Conservation (phyloP, 2,113 vertebrate genomes). For the Rynchops niger region DNA sequence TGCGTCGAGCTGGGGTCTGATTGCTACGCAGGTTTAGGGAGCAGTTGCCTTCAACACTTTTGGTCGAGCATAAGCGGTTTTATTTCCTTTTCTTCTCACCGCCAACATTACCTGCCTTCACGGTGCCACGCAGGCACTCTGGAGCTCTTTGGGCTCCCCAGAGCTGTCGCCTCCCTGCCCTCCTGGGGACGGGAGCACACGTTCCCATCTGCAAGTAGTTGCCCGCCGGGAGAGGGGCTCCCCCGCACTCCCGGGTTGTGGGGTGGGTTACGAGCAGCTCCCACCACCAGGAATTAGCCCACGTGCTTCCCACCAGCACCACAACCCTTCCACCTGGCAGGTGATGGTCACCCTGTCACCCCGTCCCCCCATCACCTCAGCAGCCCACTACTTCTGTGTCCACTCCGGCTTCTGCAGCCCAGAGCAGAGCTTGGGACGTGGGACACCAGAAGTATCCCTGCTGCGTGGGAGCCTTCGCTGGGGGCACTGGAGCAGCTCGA, state of each 20-base stretch:
- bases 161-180: background rate
- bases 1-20: background rate
- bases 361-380: rapidly evolving
- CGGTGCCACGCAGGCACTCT: rapidly evolving
- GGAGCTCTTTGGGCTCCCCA: background rate
- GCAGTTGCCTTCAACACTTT: background rate
- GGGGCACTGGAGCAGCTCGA: background rate
- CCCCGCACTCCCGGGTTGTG: rapidly evolving
- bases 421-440: background rate
- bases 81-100: background rate
- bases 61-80: background rate
- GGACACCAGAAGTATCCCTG: background rate
- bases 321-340: background rate
- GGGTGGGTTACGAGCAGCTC: background rate
- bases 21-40: background rate
- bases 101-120: background rate
- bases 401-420: background rate
- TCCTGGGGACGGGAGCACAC: background rate
- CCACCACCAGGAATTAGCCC: background rate
- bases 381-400: background rate
- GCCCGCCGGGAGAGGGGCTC: background rate
- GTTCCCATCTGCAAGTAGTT: background rate
- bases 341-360: background rate
- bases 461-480: rapidly evolving
- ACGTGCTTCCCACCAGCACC: background rate